These are phyloP conservation scores for Limenitis camilla DNA, from an alignment of 2,888 invertebrate genomes.

Conservation along the genomic window DNA sequence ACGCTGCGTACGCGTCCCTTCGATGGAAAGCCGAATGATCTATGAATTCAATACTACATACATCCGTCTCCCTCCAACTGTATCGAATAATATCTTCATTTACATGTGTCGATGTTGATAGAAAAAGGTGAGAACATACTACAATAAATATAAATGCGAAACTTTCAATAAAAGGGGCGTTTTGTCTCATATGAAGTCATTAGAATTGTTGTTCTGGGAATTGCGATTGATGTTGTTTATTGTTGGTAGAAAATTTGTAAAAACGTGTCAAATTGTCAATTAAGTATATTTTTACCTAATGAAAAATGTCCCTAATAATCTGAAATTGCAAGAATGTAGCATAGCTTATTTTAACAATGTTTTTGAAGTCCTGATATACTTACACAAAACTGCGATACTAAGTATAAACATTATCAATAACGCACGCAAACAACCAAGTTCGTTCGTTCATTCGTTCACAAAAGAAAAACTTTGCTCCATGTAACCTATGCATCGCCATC, in stretches of 20 bases:
- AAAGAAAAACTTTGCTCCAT: conserved; percentile 69
- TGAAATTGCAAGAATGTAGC: not conserved
- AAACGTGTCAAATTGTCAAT: too few species aligned
- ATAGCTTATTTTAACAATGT: not conserved
- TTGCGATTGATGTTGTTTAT: too few species aligned
- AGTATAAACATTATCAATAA: conserved; percentile 73
- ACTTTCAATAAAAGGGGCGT: too few species aligned
- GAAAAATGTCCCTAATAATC: too few species aligned
- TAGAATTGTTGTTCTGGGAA: too few species aligned
- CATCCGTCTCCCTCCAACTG: not conserved
- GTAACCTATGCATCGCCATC: conserved; percentile 73
- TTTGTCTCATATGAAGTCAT: too few species aligned
- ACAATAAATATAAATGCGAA: too few species aligned
- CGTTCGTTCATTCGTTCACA: conserved; percentile 53
- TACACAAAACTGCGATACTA: conserved; percentile 19
- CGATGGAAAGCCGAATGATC: conserved; percentile 28
- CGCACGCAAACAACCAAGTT: conserved; percentile 53
- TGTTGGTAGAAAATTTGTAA: too few species aligned
- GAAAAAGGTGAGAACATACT: not conserved
- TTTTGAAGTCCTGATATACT: not conserved
- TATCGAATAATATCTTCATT: not conserved
- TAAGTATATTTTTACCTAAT: too few species aligned
- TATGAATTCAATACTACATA: conserved; percentile 14
- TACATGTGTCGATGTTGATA: not conserved
- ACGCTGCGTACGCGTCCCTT: conserved; percentile 44